Percentiles rank a stretch among this genome's conserved stretches.
Evolutionary conservation across 64 coral and sea anemone species (phyloP).

Genomic region (Montipora sp.): DNA sequence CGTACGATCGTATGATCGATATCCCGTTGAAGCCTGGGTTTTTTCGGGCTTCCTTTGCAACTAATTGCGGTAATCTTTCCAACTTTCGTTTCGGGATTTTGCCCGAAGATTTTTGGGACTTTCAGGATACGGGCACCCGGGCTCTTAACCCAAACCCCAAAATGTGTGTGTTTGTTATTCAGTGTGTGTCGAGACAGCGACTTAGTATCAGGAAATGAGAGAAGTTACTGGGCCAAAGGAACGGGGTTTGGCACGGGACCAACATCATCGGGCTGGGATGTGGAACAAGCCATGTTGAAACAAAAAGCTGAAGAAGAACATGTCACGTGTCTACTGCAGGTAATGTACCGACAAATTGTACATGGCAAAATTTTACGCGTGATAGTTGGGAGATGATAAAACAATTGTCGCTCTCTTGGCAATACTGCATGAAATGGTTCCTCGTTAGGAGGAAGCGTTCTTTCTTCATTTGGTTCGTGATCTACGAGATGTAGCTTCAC

Average conservation of each 20-base stretch:
- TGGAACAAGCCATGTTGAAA: constrained; percentile 97
- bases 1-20: too few relatives aligned
- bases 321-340: constrained; percentile 93
- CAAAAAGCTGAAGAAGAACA: constrained; percentile 97
- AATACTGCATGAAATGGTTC: too few relatives aligned
- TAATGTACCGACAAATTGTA: neutral
- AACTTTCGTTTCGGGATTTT: too few relatives aligned
- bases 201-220: constrained; percentile 66
- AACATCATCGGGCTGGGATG: constrained; percentile 96
- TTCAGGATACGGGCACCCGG: neutral
- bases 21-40: too few relatives aligned
- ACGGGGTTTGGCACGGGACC: constrained; percentile 98
- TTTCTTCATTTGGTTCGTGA: too few relatives aligned
- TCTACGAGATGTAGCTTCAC: too few relatives aligned
- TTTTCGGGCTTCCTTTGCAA: too few relatives aligned
- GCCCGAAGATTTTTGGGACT: neutral
- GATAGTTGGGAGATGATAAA: too few relatives aligned
- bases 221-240: constrained; percentile 99
- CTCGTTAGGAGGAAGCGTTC: too few relatives aligned
- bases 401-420: too few relatives aligned
- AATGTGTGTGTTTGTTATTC: neutral
- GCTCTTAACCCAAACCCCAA: neutral
- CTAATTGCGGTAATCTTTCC: too few relatives aligned
- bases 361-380: neutral
- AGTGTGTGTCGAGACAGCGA: constrained; percentile 79